phyloP scores from a whole-genome alignment of 2,113 vertebrate genomes.

The Brienomyrus brachyistius region DNA sequence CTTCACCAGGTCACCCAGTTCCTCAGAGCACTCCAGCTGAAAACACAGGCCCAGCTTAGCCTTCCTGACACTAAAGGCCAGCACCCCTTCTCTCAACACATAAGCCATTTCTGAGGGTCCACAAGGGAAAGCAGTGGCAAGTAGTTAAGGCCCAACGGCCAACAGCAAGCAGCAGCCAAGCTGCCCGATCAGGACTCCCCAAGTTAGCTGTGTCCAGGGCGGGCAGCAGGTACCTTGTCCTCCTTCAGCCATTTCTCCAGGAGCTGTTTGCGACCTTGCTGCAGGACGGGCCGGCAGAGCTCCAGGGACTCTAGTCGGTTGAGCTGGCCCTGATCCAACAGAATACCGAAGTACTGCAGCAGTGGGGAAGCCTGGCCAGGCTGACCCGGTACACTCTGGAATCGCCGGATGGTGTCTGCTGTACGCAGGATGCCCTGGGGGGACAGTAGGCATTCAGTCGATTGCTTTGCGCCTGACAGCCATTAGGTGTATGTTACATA shows the following conservation, averaged over 20 bases:
- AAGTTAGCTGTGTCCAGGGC: background rate
- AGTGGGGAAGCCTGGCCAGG: constrained; percentile 81
- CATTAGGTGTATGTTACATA: background rate
- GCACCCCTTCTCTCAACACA: background rate
- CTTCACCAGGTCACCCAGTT: constrained; percentile 85
- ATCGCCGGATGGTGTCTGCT: constrained; percentile 78
- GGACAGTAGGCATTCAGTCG: background rate
- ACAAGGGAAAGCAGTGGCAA: background rate
- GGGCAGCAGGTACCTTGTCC: constrained; percentile 69
- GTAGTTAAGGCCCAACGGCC: background rate
- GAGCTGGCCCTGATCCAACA: constrained; percentile 84
- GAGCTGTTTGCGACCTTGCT: constrained; percentile 83
- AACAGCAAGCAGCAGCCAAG: background rate
- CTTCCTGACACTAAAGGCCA: background rate
- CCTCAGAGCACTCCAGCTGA: constrained; percentile 85
- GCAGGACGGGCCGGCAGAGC: constrained; percentile 79
- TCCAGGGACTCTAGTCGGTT: constrained; percentile 87
- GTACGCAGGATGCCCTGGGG: constrained; percentile 77
- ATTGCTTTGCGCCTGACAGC: background rate
- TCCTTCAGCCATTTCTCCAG: constrained; percentile 91
- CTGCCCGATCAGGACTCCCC: background rate
- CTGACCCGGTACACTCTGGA: constrained; percentile 80
- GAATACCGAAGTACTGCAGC: constrained; percentile 86
- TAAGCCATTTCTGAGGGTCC: background rate
- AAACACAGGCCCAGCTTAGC: constrained; percentile 19